Evolutionary conservation across 2,797 vertebrate genomes (phyloP), one percentile per base, ranked within the genome.

Genomic region (Eulemur mongoz): DNA sequence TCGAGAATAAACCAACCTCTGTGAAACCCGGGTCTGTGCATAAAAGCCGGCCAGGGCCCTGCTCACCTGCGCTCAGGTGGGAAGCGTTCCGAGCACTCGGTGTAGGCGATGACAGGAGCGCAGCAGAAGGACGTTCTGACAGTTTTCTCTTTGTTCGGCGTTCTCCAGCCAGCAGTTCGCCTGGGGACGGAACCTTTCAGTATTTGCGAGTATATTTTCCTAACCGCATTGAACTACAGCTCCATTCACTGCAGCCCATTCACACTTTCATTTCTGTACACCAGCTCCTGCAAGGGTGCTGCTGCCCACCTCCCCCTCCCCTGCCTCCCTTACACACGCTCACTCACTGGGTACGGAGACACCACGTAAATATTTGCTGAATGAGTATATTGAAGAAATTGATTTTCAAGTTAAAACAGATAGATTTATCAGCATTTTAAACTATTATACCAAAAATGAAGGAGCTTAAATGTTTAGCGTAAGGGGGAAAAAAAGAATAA

Each of bases 401-500:
- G 7, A 69, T 8, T 76, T 72, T 35, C 52, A 81, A 87, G 50
- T 22, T 93, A 84, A 93, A 92, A 81, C 22, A 75, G 61, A 70
- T 61, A 70, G 54, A 63, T 69, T 76, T 91, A 67, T 65, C 40
- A 65, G 23, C 23, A 43, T 70, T 86, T 85, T 48, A 63, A 89
- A 80, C 69, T 80, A 50, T 52, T 63, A 65, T 40, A 82, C 4
- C 13, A 32, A 27, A 75, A 73, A 69, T 7, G 48, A 89, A n/a
- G 67, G 32, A n/a, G 7, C 30, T 95, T 27, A 95, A 69, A 88
- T 78, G 15, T 93, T 88, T 72, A 69, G 9, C 43, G 3, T 82
- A 79, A 90, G 61, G 15, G 7, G n/a, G 11, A 95, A 69, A 88
- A 69, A 94, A 38, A 90, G 10, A 80, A 54, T 52, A 22, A 86